A percentile compares a stretch with the other conserved stretches of the same genome.
Evolutionary conservation across 2,113 vertebrate genomes (phyloP).

Genomic region (Oreochromis tanganicae): DNA sequence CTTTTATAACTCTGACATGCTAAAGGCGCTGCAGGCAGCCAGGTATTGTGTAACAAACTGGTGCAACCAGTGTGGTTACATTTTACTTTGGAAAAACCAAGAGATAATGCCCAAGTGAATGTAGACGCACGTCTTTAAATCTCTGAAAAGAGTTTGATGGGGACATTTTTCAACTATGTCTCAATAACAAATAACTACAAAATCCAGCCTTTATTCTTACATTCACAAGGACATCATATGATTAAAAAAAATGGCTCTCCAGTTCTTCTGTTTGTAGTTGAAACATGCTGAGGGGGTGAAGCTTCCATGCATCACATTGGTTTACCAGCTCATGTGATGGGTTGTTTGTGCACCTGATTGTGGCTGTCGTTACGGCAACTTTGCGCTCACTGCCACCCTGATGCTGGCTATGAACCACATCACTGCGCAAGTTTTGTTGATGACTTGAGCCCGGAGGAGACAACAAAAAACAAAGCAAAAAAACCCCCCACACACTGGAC

Average conservation of each 20-base stretch:
- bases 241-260: background rate
- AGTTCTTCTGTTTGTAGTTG: slow-evolving; percentile 19
- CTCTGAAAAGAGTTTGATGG: background rate
- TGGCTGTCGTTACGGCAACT: background rate
- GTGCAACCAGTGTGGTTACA: slow-evolving; percentile 29
- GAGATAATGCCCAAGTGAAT: background rate
- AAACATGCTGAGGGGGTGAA: slow-evolving; percentile 20
- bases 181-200: background rate
- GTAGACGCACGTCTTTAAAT: background rate
- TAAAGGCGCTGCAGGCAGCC: background rate
- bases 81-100: background rate
- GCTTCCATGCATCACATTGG: background rate
- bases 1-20: background rate
- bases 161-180: background rate
- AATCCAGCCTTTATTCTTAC: background rate
- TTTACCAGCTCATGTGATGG: background rate
- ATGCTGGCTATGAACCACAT: background rate
- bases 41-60: slow-evolving; percentile 36
- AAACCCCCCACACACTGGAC: background rate
- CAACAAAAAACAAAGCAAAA: background rate
- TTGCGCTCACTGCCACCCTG: background rate
- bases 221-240: slow-evolving; percentile 1
- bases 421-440: background rate
- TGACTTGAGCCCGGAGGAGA: background rate
- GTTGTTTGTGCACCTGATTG: background rate